These are phyloP conservation scores for Styela plicata DNA, from an alignment of 23 tunicate species.

Conservation along the genomic window DNA sequence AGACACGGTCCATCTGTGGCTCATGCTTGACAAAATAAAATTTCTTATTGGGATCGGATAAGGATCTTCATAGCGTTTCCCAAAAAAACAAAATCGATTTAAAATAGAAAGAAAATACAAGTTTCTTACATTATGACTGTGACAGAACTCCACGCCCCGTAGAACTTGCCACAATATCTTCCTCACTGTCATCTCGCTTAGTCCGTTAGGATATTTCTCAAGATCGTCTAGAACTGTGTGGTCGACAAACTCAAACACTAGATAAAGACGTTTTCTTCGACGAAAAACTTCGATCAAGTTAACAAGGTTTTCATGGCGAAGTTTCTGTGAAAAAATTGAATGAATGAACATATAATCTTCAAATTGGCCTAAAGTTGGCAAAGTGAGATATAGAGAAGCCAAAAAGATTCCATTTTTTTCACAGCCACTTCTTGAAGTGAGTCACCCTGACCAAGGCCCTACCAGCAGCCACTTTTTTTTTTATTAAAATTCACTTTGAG, in stretches of 20 bases:
- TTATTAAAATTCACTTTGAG: too few relatives aligned
- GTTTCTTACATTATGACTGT: constrained; percentile 88
- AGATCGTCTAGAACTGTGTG: constrained; percentile 96
- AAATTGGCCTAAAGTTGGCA: too few relatives aligned
- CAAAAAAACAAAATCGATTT: background rate
- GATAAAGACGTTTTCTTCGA: constrained; percentile 85
- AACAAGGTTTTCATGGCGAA: constrained; percentile 96
- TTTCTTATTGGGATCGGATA: too few relatives aligned
- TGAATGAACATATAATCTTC: too few relatives aligned
- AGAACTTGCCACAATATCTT: constrained; percentile 98
- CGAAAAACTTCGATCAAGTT: constrained; percentile 95
- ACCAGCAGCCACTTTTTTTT: too few relatives aligned
- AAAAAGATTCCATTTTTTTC: too few relatives aligned
- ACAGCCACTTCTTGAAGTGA: too few relatives aligned
- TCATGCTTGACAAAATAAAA: too few relatives aligned
- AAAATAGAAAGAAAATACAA: background rate
- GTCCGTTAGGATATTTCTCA: constrained; percentile 91
- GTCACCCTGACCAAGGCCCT: too few relatives aligned
- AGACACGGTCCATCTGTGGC: too few relatives aligned
- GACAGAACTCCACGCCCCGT: constrained; percentile 91
- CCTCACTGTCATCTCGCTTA: constrained; percentile 68
- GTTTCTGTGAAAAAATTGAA: constrained; percentile 53
- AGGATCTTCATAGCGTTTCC: too few relatives aligned
- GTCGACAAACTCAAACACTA: constrained; percentile 98
- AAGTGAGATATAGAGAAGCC: too few relatives aligned